phyloP scores from a whole-genome alignment of 2,113 vertebrate species.

The Apeltes quadracus region DNA sequence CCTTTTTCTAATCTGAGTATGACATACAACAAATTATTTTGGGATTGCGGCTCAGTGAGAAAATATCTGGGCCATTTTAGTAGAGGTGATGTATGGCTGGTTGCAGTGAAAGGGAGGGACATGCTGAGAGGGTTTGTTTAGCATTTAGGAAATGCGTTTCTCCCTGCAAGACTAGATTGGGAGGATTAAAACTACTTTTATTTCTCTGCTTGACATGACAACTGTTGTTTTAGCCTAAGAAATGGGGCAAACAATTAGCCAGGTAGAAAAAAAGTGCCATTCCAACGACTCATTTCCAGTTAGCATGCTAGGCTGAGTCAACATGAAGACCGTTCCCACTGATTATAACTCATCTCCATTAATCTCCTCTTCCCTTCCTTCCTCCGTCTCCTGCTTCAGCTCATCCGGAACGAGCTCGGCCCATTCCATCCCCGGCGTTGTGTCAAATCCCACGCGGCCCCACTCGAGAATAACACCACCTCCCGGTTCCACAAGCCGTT shows the following conservation, averaged over 20 bases:
- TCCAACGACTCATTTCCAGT: neutral
- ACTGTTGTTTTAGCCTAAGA: neutral
- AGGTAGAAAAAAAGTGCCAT: neutral
- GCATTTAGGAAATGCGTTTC: neutral
- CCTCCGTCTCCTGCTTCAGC: neutral
- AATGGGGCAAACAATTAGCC: neutral
- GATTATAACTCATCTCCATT: neutral
- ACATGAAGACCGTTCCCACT: neutral
- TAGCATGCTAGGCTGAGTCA: neutral
- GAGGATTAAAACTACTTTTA: neutral
- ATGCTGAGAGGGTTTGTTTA: neutral
- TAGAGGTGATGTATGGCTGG: slow-evolving; percentile 24
- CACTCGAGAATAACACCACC: slow-evolving; percentile 1
- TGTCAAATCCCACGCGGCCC: slow-evolving; percentile 21
- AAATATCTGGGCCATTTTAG: slow-evolving; percentile 66
- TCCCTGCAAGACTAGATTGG: neutral
- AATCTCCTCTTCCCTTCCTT: neutral
- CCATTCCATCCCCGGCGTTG: slow-evolving; percentile 12
- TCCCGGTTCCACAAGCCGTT: slow-evolving; percentile 18
- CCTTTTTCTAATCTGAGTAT: slow-evolving; percentile 66
- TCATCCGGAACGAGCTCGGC: slow-evolving; percentile 8
- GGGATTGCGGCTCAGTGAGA: slow-evolving; percentile 61
- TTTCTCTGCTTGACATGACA: neutral
- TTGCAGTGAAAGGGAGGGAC: neutral
- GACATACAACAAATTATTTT: slow-evolving; percentile 75